A percentile compares a stretch with the other conserved stretches of the same genome.
These are phyloP conservation scores for Ambastaia sidthimunki DNA, from an alignment of 2,797 vertebrate genomes.

Conservation along the genomic window DNA sequence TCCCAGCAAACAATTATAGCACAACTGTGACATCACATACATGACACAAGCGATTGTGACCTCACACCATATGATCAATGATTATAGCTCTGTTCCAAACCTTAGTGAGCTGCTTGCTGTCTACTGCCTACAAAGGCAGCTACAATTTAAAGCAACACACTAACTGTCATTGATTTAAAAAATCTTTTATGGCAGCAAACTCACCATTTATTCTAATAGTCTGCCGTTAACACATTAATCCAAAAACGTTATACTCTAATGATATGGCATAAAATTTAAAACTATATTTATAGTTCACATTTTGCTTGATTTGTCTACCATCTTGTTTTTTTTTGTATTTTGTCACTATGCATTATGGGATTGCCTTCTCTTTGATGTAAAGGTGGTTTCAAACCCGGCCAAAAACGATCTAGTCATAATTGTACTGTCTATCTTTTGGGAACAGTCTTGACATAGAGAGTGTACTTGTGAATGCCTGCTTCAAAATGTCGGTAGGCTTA, in stretches of 20 bases:
- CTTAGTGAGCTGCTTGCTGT: constrained; percentile 6
- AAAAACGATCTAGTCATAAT: neutral
- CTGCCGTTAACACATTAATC: neutral
- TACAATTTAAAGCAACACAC: neutral
- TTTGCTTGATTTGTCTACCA: neutral
- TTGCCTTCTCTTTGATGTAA: neutral
- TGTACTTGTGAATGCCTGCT: no score
- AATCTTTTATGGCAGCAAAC: neutral
- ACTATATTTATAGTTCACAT: neutral
- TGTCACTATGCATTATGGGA: neutral
- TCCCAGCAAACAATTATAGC: neutral
- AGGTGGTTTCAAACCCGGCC: no score
- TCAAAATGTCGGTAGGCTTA: neutral
- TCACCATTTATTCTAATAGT: neutral
- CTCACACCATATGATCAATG: neutral
- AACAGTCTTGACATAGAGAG: no score
- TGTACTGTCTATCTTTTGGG: neutral
- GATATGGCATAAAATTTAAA: neutral
- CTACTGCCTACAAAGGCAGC: neutral
- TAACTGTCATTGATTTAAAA: neutral
- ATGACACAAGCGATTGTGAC: constrained; percentile 6
- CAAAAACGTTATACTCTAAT: neutral
- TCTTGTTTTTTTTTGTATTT: neutral
- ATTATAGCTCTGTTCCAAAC: constrained; percentile 19
- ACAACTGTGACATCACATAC: neutral